phyloP scores from a whole-genome alignment of 2,797 vertebrate species.

The Buphagus erythrorhynchus region DNA sequence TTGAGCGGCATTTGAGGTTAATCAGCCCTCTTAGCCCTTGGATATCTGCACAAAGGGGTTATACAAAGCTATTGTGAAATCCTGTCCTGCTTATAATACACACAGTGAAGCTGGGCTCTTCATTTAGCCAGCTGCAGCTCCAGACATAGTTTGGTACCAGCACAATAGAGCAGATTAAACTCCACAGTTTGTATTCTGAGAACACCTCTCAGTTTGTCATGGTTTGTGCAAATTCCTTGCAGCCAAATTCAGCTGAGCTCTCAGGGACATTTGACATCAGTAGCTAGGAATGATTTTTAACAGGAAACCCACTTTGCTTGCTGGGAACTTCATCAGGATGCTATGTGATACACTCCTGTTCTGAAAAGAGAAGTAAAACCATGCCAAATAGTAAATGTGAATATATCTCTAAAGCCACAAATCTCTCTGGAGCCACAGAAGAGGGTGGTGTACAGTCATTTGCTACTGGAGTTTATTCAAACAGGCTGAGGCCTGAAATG shows the following conservation, averaged over 20 bases:
- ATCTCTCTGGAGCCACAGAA: not conserved
- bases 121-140: conserved; percentile 1
- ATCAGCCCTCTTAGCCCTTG: conserved; percentile 3
- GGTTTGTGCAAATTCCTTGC: not conserved
- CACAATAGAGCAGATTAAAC: conserved; percentile 27
- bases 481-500: not conserved
- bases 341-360: not conserved
- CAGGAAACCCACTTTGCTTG: not conserved
- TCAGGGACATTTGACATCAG: not conserved
- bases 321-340: not conserved
- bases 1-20: not conserved
- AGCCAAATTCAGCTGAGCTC: not conserved
- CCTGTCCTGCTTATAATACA: not conserved
- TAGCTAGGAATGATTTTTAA: not conserved
- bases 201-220: not conserved
- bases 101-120: not conserved
- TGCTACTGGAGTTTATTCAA: not conserved
- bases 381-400: not conserved
- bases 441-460: not conserved
- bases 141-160: not conserved
- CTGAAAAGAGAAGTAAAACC: not conserved
- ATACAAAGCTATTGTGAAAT: conserved; percentile 35
- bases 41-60: conserved; percentile 46
- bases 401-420: not conserved
- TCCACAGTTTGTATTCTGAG: not conserved